phyloP scores from a whole-genome alignment of 2,888 invertebrate species.

The Eupithecia subfuscata region DNA sequence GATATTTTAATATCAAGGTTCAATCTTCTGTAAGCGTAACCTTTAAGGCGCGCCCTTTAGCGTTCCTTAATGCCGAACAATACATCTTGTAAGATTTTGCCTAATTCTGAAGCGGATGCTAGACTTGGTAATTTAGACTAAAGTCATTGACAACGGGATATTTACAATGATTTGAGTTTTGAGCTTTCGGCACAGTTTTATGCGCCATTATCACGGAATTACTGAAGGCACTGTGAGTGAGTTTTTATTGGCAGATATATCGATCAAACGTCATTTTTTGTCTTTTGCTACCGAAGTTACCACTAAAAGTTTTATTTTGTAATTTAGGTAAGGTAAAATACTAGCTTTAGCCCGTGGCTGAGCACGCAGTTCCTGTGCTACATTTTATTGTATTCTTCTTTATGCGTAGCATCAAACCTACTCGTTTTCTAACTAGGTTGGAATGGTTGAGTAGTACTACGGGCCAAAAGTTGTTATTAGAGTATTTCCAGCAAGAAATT shows the following conservation, averaged over 20 bases:
- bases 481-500: no score
- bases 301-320: no score
- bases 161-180: no score
- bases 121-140: not conserved
- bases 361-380: not conserved
- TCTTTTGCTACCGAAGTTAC: no score
- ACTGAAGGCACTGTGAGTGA: no score
- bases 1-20: constrained; percentile 43
- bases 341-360: not conserved
- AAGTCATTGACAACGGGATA: no score
- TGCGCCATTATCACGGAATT: no score
- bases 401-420: not conserved
- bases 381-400: not conserved
- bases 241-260: no score
- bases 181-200: no score
- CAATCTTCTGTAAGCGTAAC: constrained; percentile 32
- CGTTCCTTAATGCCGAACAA: constrained; percentile 31
- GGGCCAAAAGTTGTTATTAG: no score
- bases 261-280: no score
- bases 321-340: not conserved
- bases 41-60: constrained; percentile 40
- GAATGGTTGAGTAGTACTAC: no score
- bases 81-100: constrained; percentile 30
- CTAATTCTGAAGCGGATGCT: constrained; percentile 17
- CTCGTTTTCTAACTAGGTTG: not conserved